Evolutionary conservation across 2,797 vertebrate genomes (phyloP).

Genomic region (Anguilla obscura): DNA sequence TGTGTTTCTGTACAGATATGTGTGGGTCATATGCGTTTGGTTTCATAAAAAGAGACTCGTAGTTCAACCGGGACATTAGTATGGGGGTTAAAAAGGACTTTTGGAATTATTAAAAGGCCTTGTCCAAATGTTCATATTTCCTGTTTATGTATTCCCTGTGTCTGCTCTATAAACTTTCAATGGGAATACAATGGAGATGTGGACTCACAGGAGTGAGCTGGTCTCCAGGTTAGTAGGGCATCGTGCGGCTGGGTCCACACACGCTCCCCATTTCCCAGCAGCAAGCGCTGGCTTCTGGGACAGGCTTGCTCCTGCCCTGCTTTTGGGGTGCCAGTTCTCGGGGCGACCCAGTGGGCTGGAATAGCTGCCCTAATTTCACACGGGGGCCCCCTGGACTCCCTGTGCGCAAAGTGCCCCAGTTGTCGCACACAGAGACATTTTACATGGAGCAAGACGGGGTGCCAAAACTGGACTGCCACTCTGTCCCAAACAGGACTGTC

Average conservation of each 20-base stretch:
- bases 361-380: conserved; percentile 61
- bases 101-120: background rate
- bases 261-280: conserved; percentile 61
- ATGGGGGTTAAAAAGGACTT: background rate
- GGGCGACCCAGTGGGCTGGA: conserved; percentile 62
- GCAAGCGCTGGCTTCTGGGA: conserved; percentile 61
- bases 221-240: conserved; percentile 57
- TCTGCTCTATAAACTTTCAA: background rate
- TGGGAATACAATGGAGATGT: background rate
- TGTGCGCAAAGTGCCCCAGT: conserved; percentile 46
- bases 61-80: background rate
- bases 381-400: background rate
- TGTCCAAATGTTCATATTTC: background rate
- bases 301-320: conserved; percentile 62
- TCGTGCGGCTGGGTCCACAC: conserved; percentile 61
- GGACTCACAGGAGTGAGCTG: background rate
- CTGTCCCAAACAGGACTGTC: too few species aligned
- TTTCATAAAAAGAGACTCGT: background rate
- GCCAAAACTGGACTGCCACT: background rate
- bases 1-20: background rate
- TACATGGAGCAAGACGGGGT: conserved; percentile 34
- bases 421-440: conserved; percentile 48
- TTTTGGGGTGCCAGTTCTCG: conserved; percentile 60
- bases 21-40: background rate
- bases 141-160: conserved; percentile 9